These are phyloP conservation scores for Peromyscus californicus DNA, from an alignment of 2,113 vertebrate genomes.

Conservation along the genomic window DNA sequence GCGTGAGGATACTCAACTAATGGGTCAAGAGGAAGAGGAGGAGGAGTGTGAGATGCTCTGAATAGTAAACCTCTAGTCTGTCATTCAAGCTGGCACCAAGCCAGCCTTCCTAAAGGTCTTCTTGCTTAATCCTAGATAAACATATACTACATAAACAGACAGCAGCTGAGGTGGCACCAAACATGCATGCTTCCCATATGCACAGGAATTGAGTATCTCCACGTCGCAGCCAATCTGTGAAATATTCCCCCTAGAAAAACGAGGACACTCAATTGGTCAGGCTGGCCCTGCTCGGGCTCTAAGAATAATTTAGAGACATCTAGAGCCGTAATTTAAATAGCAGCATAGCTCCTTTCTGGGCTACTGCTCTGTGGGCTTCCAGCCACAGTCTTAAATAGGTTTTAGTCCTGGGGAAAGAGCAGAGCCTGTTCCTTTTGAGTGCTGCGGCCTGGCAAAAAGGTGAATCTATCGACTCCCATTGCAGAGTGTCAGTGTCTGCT, in stretches of 20 bases:
- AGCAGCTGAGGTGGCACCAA: not conserved
- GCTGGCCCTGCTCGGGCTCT: conserved; percentile 1
- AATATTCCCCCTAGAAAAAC: conserved; percentile 49
- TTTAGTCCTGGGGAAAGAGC: conserved; percentile 69
- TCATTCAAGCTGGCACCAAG: conserved; percentile 34
- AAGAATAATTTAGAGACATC: conserved; percentile 71
- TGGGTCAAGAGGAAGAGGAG: not conserved
- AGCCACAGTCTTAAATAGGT: conserved; percentile 27
- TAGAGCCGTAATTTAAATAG: conserved; percentile 67
- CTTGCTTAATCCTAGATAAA: conserved; percentile 52
- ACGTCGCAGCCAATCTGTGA: conserved; percentile 31
- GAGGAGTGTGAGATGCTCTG: not conserved
- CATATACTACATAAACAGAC: not conserved
- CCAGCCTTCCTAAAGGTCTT: conserved; percentile 23
- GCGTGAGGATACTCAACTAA: not conserved
- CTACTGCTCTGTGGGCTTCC: conserved; percentile 43
- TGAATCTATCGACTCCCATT: conserved; percentile 66
- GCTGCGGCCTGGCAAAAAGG: conserved; percentile 60
- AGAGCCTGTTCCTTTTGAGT: conserved; percentile 59
- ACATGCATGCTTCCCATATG: conserved; percentile 28
- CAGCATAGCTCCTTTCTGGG: conserved; percentile 54
- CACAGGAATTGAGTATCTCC: conserved; percentile 11
- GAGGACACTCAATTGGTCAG: conserved; percentile 48
- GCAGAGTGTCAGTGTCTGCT: conserved; percentile 62
- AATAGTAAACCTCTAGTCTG: conserved; percentile 29